Conservation (phyloP, 2,113 vertebrate species). For the Pygoscelis antarcticus region DNA sequence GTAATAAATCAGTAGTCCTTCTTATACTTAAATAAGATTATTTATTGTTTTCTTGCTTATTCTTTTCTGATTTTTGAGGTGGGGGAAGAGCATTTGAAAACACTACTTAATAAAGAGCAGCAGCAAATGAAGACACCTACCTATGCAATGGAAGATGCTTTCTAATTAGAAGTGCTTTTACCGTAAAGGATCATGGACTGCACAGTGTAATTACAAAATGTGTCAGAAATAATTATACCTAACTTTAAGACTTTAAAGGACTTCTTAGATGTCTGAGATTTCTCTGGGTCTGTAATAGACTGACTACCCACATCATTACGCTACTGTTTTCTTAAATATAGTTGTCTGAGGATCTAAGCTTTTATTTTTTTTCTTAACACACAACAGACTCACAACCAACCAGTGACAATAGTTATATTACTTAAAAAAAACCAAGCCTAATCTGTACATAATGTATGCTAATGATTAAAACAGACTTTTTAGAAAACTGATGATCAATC, state of each 20-base stretch:
- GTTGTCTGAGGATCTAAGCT: background rate
- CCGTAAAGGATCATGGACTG: background rate
- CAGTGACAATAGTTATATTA: background rate
- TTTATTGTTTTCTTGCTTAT: background rate
- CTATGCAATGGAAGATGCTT: background rate
- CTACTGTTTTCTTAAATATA: background rate
- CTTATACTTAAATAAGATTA: background rate
- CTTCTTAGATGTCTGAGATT: background rate
- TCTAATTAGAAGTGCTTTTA: constrained; percentile 40
- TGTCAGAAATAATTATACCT: constrained; percentile 35
- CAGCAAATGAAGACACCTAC: background rate
- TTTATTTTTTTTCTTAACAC: background rate
- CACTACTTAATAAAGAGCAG: background rate
- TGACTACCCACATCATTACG: background rate
- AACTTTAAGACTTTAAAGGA: background rate
- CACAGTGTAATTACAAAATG: background rate
- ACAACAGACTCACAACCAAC: background rate
- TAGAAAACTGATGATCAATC: background rate
- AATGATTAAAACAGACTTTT: background rate
- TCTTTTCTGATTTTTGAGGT: background rate
- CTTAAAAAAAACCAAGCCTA: background rate
- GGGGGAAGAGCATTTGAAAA: background rate
- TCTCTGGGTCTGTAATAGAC: background rate
- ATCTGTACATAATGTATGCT: background rate
- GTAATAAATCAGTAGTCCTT: background rate